Percentiles rank a stretch among this genome's conserved stretches.
Conservation (phyloP, 1,140 invertebrate species). For the Lasaia peninsularis region DNA sequence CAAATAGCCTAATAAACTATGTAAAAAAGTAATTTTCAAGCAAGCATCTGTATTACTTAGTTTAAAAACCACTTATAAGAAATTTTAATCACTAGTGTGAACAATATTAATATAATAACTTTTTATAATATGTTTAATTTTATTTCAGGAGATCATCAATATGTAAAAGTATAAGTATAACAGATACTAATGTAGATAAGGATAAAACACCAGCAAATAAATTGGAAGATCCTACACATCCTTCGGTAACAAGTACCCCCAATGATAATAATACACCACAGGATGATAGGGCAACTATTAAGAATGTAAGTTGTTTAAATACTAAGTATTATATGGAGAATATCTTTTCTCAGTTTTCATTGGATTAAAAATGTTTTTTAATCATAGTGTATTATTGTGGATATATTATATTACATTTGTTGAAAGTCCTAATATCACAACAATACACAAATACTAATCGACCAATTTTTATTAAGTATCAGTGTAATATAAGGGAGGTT, state of each 20-base stretch:
- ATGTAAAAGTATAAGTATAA: slow-evolving; percentile 49
- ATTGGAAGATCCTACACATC: slow-evolving; percentile 24
- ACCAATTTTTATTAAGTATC: too few relatives aligned
- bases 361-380: slow-evolving; percentile 2
- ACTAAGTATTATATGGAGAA: too few relatives aligned
- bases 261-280: slow-evolving; percentile 27
- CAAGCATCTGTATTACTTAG: not conserved
- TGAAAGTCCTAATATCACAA: too few relatives aligned
- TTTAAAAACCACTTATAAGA: not conserved
- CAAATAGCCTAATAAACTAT: not conserved
- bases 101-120: not conserved
- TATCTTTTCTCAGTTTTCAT: too few relatives aligned
- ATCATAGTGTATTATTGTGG: too few relatives aligned
- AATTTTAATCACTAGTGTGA: not conserved
- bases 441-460: too few relatives aligned
- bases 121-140: slow-evolving; percentile 2
- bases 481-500: too few relatives aligned
- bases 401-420: too few relatives aligned
- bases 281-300: slow-evolving; percentile 54
- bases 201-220: slow-evolving; percentile 33
- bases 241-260: slow-evolving; percentile 21
- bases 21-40: slow-evolving; percentile 10
- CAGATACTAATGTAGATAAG: slow-evolving; percentile 41
- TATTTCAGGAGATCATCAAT: slow-evolving; percentile 56
- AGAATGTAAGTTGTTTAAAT: slow-evolving; percentile 54